These are phyloP conservation scores for Pterobdella sp. DNA, from an alignment of 2,888 invertebrate species.

Conservation along the genomic window DNA sequence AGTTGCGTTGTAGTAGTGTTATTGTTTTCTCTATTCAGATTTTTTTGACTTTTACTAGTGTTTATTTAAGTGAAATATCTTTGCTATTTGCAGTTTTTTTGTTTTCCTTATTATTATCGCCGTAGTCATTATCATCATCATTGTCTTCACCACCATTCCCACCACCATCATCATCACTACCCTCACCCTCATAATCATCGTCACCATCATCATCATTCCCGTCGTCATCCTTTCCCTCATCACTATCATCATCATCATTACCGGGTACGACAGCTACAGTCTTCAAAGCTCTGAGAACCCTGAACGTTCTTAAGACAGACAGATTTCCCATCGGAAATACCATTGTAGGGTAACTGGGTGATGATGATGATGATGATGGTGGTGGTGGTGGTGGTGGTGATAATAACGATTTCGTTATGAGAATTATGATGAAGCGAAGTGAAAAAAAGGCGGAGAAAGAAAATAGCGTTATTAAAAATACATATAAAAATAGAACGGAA, in stretches of 20 bases:
- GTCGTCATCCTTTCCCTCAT: background rate
- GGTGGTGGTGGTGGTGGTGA: background rate
- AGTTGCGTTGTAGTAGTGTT: no score
- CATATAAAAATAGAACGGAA: no score
- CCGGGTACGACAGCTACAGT: slow-evolving; percentile 94
- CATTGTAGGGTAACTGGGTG: slow-evolving; percentile 36
- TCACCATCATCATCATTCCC: background rate
- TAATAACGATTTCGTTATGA: background rate
- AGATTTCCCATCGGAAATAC: slow-evolving; percentile 71
- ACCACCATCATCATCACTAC: background rate
- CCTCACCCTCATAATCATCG: background rate
- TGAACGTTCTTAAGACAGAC: slow-evolving; percentile 96
- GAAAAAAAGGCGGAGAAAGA: no score
- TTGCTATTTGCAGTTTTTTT: no score
- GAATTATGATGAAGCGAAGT: background rate
- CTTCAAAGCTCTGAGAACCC: slow-evolving; percentile 97
- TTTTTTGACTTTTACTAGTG: no score
- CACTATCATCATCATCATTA: background rate
- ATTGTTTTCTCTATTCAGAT: no score
- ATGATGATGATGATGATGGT: background rate
- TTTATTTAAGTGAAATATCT: no score
- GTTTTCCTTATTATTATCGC: background rate
- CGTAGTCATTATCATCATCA: background rate
- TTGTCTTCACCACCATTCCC: background rate
- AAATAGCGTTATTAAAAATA: no score